Percentiles rank a stretch among this genome's conserved stretches.
phyloP scores from a whole-genome alignment of 1,140 invertebrate genomes.

The Tetragnatha versicolor region DNA sequence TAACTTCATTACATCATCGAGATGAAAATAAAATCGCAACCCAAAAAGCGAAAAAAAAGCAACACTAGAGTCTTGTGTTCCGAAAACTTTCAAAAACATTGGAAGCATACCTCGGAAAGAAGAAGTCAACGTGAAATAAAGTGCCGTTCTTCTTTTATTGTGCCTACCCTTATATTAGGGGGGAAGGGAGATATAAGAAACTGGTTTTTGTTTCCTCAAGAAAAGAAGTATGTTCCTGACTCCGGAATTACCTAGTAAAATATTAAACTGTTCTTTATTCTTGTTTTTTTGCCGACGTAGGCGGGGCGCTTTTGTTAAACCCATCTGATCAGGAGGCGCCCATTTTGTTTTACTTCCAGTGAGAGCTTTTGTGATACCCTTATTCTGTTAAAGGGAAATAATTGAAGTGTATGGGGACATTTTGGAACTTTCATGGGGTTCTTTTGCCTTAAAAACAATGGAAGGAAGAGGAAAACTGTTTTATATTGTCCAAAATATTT shows the following conservation, averaged over 20 bases:
- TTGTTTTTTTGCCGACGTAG: background rate
- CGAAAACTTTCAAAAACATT: conserved; percentile 1
- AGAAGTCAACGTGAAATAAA: background rate
- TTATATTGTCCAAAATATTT: too few species aligned
- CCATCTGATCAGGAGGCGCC: background rate
- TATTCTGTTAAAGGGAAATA: too few species aligned
- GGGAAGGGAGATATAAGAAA: background rate
- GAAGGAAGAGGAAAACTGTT: too few species aligned
- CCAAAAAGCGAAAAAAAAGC: too few species aligned
- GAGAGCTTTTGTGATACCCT: too few species aligned
- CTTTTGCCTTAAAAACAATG: too few species aligned
- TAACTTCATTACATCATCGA: too few species aligned
- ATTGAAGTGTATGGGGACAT: too few species aligned
- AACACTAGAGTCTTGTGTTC: too few species aligned
- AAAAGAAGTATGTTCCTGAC: background rate
- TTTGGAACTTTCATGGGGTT: too few species aligned
- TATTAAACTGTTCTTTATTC: background rate
- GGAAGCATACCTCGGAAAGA: background rate
- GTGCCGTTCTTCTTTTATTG: background rate
- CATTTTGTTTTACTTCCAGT: background rate
- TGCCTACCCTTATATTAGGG: background rate
- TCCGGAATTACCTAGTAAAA: conserved; percentile 5
- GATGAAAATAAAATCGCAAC: too few species aligned
- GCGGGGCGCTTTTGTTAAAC: conserved; percentile 6
- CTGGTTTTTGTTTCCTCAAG: background rate